These are phyloP conservation scores for Apteryx owenii DNA, from an alignment of 2,113 vertebrate genomes.

Conservation along the genomic window DNA sequence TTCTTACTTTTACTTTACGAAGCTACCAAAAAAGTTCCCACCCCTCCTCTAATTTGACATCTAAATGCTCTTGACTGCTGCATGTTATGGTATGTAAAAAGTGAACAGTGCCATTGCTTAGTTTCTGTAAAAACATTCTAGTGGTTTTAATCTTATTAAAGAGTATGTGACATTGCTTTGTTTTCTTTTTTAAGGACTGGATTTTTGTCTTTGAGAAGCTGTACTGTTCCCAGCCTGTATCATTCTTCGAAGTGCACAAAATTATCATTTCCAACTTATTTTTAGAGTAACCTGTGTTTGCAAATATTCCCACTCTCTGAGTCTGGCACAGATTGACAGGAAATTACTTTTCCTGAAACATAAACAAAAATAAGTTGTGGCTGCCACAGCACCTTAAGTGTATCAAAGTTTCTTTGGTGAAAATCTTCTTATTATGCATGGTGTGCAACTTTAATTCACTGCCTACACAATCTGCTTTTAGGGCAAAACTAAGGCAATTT, in stretches of 20 bases:
- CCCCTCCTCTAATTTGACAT: background rate
- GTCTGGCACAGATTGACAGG: background rate
- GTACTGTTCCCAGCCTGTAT: background rate
- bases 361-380: background rate
- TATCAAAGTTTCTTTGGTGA: background rate
- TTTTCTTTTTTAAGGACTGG: background rate
- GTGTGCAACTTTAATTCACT: background rate
- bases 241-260: background rate
- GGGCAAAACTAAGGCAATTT: background rate
- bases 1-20: background rate
- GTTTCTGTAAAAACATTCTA: background rate
- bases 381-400: background rate
- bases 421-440: background rate
- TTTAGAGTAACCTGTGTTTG: slow-evolving; percentile 52
- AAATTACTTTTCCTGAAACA: slow-evolving; percentile 32
- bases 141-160: background rate
- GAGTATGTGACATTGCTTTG: background rate
- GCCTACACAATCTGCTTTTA: background rate
- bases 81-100: rapidly evolving
- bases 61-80: background rate
- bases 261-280: background rate
- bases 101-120: rapidly evolving
- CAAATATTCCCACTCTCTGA: background rate
- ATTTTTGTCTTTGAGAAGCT: background rate
- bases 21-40: rapidly evolving